phyloP scores from a whole-genome alignment of 2,113 vertebrate genomes.

The Neolamprologus ventralis region DNA sequence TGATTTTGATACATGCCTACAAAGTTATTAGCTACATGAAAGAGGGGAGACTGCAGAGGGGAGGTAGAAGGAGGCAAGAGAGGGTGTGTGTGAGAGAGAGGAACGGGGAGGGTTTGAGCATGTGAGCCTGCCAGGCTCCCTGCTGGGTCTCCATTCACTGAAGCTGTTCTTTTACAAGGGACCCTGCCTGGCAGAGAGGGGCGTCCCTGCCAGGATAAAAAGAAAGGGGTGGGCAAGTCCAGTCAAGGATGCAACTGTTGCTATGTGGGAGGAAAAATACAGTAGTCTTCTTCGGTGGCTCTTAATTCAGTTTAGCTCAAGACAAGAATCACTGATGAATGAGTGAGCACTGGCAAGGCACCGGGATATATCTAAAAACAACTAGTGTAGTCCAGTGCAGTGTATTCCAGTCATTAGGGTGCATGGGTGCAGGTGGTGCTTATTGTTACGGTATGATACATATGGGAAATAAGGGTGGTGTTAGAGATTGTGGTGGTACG shows the following conservation, averaged over 20 bases:
- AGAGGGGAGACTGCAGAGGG: background rate
- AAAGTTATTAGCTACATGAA: background rate
- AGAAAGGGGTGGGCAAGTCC: conserved; percentile 30
- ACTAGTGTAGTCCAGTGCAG: background rate
- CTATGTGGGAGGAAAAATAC: conserved; percentile 26
- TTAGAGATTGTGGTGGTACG: background rate
- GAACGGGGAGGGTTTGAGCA: background rate
- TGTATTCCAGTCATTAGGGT: background rate
- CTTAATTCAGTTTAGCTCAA: background rate
- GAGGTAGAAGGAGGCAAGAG: background rate
- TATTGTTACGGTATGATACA: conserved; percentile 1
- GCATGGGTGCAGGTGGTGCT: conserved; percentile 4
- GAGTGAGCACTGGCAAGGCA: background rate
- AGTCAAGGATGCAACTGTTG: conserved; percentile 54
- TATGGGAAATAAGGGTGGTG: conserved; percentile 3
- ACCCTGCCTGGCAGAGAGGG: conserved; percentile 55
- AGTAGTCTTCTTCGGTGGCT: background rate
- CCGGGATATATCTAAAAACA: background rate
- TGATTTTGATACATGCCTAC: background rate
- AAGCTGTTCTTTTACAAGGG: conserved; percentile 63
- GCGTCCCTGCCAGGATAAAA: conserved; percentile 44
- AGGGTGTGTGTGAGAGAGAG: background rate
- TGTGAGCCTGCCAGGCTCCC: conserved; percentile 39
- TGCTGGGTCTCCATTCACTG: conserved; percentile 60
- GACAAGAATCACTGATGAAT: background rate